Conservation (phyloP, 2,888 invertebrate species). For the Meteorus cinctellus region DNA sequence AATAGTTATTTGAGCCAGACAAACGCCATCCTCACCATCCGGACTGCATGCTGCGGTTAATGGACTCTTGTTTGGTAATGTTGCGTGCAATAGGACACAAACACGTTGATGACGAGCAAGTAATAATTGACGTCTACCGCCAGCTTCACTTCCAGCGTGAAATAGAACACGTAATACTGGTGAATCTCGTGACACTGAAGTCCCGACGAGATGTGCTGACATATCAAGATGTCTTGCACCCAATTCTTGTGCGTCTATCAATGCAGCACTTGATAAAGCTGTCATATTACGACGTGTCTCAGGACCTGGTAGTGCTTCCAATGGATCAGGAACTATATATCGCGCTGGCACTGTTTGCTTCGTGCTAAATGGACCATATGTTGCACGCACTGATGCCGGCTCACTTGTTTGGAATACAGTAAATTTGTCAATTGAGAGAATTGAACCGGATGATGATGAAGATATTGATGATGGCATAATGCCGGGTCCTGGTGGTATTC, state of each 20-base stretch:
- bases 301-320: slow-evolving; percentile 77
- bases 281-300: slow-evolving; percentile 65
- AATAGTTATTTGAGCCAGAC: slow-evolving; percentile 88
- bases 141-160: slow-evolving; percentile 91
- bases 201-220: slow-evolving; percentile 94
- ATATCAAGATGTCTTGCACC: slow-evolving; percentile 89
- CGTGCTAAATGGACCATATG: slow-evolving; percentile 95
- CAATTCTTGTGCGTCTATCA: slow-evolving; percentile 78
- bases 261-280: slow-evolving; percentile 73
- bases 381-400: slow-evolving; percentile 92
- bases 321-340: slow-evolving; percentile 89
- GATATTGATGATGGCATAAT: slow-evolving; percentile 69
- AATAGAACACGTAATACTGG: slow-evolving; percentile 94
- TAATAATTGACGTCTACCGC: slow-evolving; percentile 82
- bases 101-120: slow-evolving; percentile 81
- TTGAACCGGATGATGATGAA: slow-evolving; percentile 78
- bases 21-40: slow-evolving; percentile 93
- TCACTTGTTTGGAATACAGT: slow-evolving; percentile 93
- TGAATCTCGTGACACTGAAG: slow-evolving; percentile 89
- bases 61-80: slow-evolving; percentile 75
- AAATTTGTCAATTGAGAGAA: slow-evolving; percentile 89
- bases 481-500: slow-evolving; percentile 48
- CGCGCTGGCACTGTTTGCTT: slow-evolving; percentile 94
- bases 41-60: slow-evolving; percentile 94
- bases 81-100: slow-evolving; percentile 87